Evolutionary conservation across 2,888 invertebrate genomes (phyloP).

Genomic region (Caradrina clavipalpis): DNA sequence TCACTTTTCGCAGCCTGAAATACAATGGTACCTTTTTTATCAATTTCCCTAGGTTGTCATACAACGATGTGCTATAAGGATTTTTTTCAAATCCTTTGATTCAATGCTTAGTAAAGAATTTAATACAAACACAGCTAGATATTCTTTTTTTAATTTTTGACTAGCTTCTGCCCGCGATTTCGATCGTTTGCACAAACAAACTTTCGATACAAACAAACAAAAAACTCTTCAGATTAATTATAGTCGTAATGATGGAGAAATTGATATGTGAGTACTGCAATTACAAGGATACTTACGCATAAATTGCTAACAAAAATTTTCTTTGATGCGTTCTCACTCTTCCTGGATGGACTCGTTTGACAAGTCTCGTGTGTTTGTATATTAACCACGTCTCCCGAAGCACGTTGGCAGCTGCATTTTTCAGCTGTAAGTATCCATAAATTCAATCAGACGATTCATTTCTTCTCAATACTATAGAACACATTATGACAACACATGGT

Average conservation of each 20-base stretch:
- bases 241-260: too few relatives aligned
- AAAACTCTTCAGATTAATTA: too few relatives aligned
- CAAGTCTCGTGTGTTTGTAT: constrained; percentile 99
- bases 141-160: too few relatives aligned
- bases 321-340: constrained; percentile 99
- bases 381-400: constrained; percentile 99
- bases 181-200: too few relatives aligned
- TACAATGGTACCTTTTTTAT: constrained; percentile 11
- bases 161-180: too few relatives aligned
- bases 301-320: constrained; percentile 99
- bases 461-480: constrained; percentile 23
- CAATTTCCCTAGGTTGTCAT: neutral
- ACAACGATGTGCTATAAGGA: too few relatives aligned
- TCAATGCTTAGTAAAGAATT: neutral
- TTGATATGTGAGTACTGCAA: neutral
- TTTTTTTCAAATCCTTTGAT: neutral
- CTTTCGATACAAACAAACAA: too few relatives aligned
- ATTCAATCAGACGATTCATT: constrained; percentile 42
- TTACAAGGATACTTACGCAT: constrained; percentile 94
- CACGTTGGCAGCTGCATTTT: constrained; percentile 99
- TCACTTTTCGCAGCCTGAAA: constrained; percentile 98
- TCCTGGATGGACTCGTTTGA: constrained; percentile 98
- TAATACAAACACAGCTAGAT: too few relatives aligned
- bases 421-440: constrained; percentile 93
- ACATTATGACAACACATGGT: constrained; percentile 61